Evolutionary conservation across 2,888 invertebrate species (phyloP).

Genomic region (Dioctria linearis): DNA sequence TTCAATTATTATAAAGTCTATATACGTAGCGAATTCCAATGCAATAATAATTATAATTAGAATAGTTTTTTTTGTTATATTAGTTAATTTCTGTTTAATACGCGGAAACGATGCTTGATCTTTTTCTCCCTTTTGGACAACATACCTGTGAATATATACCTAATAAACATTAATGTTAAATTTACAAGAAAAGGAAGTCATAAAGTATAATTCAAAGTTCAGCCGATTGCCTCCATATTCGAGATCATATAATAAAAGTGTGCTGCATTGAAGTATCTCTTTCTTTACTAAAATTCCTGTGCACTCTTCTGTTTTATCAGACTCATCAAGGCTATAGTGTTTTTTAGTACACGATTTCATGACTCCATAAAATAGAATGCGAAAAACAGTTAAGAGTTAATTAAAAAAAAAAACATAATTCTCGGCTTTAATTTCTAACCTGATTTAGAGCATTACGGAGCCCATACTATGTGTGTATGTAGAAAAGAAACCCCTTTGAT

Average conservation of each 20-base stretch:
- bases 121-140: too few relatives aligned
- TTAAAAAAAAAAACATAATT: conserved; percentile 14
- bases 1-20: too few relatives aligned
- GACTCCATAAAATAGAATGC: background rate
- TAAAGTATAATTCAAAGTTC: background rate
- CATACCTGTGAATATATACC: too few relatives aligned
- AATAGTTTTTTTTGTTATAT: too few relatives aligned
- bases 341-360: conserved; percentile 3
- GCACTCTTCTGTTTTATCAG: background rate
- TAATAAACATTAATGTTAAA: too few relatives aligned
- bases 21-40: too few relatives aligned
- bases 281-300: background rate
- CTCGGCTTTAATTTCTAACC: conserved; percentile 14
- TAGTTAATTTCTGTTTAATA: too few relatives aligned
- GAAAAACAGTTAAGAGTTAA: conserved; percentile 6
- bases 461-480: background rate
- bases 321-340: background rate
- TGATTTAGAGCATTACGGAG: conserved; percentile 20
- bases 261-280: background rate
- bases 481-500: background rate
- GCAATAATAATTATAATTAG: too few relatives aligned
- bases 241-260: too few relatives aligned
- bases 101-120: too few relatives aligned
- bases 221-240: background rate
- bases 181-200: background rate